phyloP scores from a whole-genome alignment of 92 coral and sea anemone species.

The Porites lobata region DNA sequence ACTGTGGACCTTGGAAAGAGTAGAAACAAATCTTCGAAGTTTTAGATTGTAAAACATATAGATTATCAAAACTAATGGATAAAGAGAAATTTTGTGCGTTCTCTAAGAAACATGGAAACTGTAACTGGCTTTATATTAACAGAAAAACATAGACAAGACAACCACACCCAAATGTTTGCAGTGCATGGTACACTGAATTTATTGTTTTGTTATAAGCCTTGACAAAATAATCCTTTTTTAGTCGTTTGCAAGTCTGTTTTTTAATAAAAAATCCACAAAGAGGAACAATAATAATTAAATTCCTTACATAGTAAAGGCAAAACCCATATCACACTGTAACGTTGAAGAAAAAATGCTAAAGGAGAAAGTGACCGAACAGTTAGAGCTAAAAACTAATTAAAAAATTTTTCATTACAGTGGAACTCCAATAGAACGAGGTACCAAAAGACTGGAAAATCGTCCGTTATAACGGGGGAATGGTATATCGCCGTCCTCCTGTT shows the following conservation, averaged over 20 bases:
- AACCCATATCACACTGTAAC: neutral
- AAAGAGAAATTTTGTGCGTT: too few species aligned
- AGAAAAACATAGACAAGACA: neutral
- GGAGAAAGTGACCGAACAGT: neutral
- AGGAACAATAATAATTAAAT: neutral
- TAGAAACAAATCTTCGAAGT: too few species aligned
- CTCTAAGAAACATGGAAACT: too few species aligned
- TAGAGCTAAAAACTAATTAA: neutral
- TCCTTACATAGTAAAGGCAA: neutral
- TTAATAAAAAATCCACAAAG: neutral
- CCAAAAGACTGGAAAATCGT: too few species aligned
- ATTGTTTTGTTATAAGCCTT: neutral
- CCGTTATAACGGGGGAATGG: too few species aligned
- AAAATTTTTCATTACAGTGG: too few species aligned
- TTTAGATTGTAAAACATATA: too few species aligned
- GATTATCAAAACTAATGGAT: too few species aligned
- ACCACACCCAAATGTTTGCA: neutral
- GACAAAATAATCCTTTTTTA: neutral
- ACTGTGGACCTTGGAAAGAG: neutral
- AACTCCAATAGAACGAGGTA: too few species aligned
- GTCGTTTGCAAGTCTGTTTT: neutral
- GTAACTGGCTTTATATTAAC: too few species aligned
- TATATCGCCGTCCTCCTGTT: too few species aligned
- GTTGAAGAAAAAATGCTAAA: neutral
- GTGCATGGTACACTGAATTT: conserved; percentile 3